Conservation (phyloP, 2,888 invertebrate genomes). For the Acleris holmiana region DNA sequence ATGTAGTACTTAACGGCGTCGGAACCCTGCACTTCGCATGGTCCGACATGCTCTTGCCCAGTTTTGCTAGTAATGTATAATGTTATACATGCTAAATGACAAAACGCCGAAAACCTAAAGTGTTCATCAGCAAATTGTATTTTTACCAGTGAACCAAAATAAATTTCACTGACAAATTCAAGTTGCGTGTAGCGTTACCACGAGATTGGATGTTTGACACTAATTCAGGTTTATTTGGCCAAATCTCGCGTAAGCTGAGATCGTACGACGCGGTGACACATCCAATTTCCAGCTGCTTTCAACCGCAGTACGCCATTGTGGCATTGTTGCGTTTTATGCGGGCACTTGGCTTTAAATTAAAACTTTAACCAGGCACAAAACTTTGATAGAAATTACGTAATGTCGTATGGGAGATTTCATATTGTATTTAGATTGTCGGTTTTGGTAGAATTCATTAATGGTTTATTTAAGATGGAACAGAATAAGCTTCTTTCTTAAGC, state of each 20-base stretch:
- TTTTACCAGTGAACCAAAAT: not conserved
- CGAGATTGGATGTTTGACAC: conserved; percentile 25
- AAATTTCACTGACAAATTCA: conserved; percentile 5
- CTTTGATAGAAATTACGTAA: not conserved
- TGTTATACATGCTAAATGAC: no score
- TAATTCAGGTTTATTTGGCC: conserved; percentile 22
- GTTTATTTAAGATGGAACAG: no score
- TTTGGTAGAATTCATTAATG: no score
- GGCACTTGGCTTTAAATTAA: conserved; percentile 21
- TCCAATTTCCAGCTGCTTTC: conserved; percentile 29
- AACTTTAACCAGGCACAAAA: not conserved
- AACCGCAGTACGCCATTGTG: conserved; percentile 18
- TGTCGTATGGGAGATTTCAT: no score
- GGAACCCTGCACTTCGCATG: no score
- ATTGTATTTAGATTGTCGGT: no score
- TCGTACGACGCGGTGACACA: conserved; percentile 18
- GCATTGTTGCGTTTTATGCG: conserved; percentile 2
- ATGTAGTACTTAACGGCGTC: no score
- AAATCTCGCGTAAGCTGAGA: conserved; percentile 22
- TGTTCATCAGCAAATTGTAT: not conserved
- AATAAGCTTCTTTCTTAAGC: no score
- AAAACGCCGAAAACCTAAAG: no score
- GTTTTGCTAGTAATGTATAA: no score
- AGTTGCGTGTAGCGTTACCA: conserved; percentile 6
- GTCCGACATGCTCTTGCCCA: no score